Base-by-base conservation (phyloP, 2,888 invertebrate species). In the Ditula angustiorana region DNA sequence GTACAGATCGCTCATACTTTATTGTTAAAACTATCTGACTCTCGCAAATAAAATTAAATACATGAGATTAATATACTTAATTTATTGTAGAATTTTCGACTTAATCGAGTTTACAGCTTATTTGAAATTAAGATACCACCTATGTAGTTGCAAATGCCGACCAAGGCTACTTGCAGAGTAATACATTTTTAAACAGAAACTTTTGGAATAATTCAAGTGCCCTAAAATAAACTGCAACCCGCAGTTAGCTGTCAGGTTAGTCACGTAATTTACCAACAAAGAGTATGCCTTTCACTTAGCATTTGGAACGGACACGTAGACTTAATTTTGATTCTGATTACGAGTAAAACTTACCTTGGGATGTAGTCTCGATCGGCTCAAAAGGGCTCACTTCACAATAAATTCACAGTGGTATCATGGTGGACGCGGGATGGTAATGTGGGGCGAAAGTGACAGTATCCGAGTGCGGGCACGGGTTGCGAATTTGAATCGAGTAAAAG, bases 281-380 rank as follows among this genome's bases (percentile, higher is more conserved):
- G 90, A 87, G 85, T 87, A 86, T 79, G 83, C 91, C 91, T 92
- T 92, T 92, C 91, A 92, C 91, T 90, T 84, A 85, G 79, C 85
- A 84, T 82, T 88, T 85, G 81, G 76, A 86, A 82, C 83, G 89
- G 91, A 92, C 91, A 91, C 91, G 91, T 90, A 86, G 79, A 81
- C 87, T 83, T 74, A 80, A 85, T 85, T 88, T 85, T 84, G 78
- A 78, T 78, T 81, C 74, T 79, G 78, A 79, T 70, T 74, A 74
- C 74, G 70, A 83, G 77, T 72, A 76, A 79, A 72, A 82, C 87
- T 82, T 78, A 88, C 90, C 87, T 87, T 81, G 78, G 69, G 73
- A 74, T 69, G 73, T 73, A 73, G 82, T 75, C 76, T 79, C 79
- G 71, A 74, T 77, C 68, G 74, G 70, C 71, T 66, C 71, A 80